These are phyloP conservation scores for Thysanoteuthis rhombus DNA, from an alignment of 2,888 invertebrate species.

Conservation along the genomic window DNA sequence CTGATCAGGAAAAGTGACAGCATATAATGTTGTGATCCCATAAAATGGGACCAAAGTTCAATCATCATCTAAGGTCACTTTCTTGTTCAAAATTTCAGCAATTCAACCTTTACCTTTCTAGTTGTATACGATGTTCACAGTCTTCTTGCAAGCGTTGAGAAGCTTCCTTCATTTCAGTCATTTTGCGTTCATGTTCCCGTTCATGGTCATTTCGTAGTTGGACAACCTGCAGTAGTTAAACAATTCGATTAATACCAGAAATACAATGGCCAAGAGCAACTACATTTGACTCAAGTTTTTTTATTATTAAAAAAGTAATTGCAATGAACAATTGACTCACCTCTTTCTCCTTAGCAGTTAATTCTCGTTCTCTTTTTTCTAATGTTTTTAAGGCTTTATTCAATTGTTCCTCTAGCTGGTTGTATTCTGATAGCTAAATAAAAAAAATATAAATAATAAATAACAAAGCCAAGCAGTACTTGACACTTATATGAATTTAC, in stretches of 20 bases:
- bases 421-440: conserved; percentile 64
- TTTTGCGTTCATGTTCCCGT: conserved; percentile 65
- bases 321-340: conserved; percentile 44
- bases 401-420: conserved; percentile 65
- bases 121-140: conserved; percentile 65
- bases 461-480: no score
- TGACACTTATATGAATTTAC: no score
- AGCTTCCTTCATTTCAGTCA: conserved; percentile 67
- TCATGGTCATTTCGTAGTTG: conserved; percentile 61
- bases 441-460: neutral
- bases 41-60: no score
- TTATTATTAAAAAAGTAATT: neutral
- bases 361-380: conserved; percentile 66
- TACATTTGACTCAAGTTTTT: neutral
- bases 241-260: neutral
- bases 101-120: conserved; percentile 61
- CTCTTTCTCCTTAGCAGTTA: conserved; percentile 67
- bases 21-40: no score
- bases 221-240: conserved; percentile 50
- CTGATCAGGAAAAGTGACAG: no score
- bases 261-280: neutral
- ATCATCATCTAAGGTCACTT: no score
- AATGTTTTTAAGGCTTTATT: conserved; percentile 64
- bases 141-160: conserved; percentile 67
- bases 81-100: neutral